phyloP scores from a whole-genome alignment of 2,888 invertebrate genomes.

The Nephrotoma appendiculata region DNA sequence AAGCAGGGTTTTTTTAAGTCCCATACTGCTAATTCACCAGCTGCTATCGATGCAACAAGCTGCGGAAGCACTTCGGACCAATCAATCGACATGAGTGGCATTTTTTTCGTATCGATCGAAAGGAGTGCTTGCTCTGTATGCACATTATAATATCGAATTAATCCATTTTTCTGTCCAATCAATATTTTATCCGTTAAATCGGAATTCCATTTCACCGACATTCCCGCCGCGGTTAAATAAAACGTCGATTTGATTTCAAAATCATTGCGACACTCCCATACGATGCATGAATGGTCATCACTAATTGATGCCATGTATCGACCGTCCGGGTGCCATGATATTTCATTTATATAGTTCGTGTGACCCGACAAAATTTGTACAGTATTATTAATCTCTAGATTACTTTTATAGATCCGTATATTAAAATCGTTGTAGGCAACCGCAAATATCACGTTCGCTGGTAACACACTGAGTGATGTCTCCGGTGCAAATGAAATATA shows the following conservation, averaged over 20 bases:
- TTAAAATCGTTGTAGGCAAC: slow-evolving; percentile 42
- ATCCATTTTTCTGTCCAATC: slow-evolving; percentile 61
- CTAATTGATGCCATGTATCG: slow-evolving; percentile 56
- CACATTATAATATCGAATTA: slow-evolving; percentile 57
- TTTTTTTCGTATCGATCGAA: slow-evolving; percentile 45
- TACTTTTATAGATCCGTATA: slow-evolving; percentile 39
- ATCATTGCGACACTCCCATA: slow-evolving; percentile 43
- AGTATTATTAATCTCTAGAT: slow-evolving; percentile 35
- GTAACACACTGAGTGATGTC: slow-evolving; percentile 41
- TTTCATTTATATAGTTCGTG: slow-evolving; percentile 50
- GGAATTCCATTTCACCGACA: slow-evolving; percentile 51
- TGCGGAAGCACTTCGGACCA: slow-evolving; percentile 41
- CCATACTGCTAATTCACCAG: slow-evolving; percentile 52
- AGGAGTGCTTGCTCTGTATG: slow-evolving; percentile 47
- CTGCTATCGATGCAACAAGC: slow-evolving; percentile 44
- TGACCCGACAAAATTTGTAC: slow-evolving; percentile 38
- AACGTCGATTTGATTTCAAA: slow-evolving; percentile 41
- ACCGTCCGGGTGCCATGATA: slow-evolving; percentile 54
- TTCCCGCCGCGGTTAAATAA: slow-evolving; percentile 48
- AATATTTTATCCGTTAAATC: slow-evolving; percentile 55
- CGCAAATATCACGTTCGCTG: slow-evolving; percentile 34
- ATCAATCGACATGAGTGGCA: slow-evolving; percentile 50
- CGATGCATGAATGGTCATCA: slow-evolving; percentile 58
- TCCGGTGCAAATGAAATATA: slow-evolving; percentile 46
- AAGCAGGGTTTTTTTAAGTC: slow-evolving; percentile 49